Base-by-base conservation (phyloP, 2,888 invertebrate genomes). In the Aspidiotus destructor region DNA sequence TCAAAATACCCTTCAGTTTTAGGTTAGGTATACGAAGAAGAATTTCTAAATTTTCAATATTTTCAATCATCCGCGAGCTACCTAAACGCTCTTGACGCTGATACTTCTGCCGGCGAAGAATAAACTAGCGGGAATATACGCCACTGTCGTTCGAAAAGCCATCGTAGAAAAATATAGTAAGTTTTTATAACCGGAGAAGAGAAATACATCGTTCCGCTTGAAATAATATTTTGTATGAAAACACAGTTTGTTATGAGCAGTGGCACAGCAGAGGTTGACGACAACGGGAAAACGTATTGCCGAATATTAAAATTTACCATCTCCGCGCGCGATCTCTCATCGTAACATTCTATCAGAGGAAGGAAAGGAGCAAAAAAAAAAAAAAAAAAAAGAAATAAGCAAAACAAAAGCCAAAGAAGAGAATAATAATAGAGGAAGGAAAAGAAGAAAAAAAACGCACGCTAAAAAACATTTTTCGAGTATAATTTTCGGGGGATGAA, bases 211-310 rank as follows among this genome's bases (percentile, higher is more conserved):
- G 48, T 48, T 48, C 48, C 48, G 48, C 48, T 48, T n/a, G 48
- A 48, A 48, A 48, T 48, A 48, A 48, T 48, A 48, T 48, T 48
- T 48, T 48, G 48, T 48, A 48, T 48, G 48, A 48, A 48, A 48
- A 48, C 48, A 48, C 11, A 48, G 48, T n/a, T 48, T n/a, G 48
- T n/a, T n/a, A n/a, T 48, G 11, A n/a, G n/a, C 48, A 48, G n/a
- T 13, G 6, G 48, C 11, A 48, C 48, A 48, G 48, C 48, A n/a
- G 48, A 13, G 48, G 48, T n/a, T 28, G 48, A n/a, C 48, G 48
- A 48, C 48, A n/a, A n/a, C 48, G 48, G 48, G 6, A 48, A 48
- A 48, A 48, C 48, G 48, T 48, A 13, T n/a, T 48, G 48, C 48
- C 48, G 10, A 48, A 48, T 48, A 48, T 48, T 48, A 48, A 13